Base-by-base conservation (phyloP, 2,113 vertebrate species). In the Brienomyrus longianalis region DNA sequence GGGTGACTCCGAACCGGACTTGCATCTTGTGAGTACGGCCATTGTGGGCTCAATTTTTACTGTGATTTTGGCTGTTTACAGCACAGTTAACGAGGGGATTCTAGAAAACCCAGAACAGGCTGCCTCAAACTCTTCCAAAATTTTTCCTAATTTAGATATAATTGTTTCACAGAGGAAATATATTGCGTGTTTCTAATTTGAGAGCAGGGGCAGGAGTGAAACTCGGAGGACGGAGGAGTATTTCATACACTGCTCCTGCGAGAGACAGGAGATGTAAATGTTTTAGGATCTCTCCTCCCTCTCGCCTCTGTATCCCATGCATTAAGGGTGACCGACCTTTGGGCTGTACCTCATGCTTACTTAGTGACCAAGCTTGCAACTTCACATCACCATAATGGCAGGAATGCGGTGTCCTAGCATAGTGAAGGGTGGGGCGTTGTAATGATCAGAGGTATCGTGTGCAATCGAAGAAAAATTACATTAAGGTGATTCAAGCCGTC, bases 151-250 rank as follows among this genome's bases (percentile, higher is more conserved):
- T 27, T 88, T 88, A 70, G 56, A 48, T 88, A 88, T 74, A 88
- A 88, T 88, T 88, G 87, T 88, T 88, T 88, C 11, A 48, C 59
- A 88, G 87, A 88, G 62, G 87, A 88, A 88, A 85, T 62, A 27
- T 83, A 47, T 39, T 62, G 39, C 51, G 2, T 39, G 45, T 52
- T 89, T 83, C 47, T 88, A 31, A 88, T 74, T 88, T 89, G 39
- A 77, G 66, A 89, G 50, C 47, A 77, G 77, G 35, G 19, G 50
- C 48, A 51, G 45, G 77, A n/a, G 39, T 83, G 43, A 48, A 27
- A 70, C 17, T 39, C 87, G 19, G 35, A 62, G 13, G 66, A 50
- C 9, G 39, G 23, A 59, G n/a, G 27, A 84, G 43, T 35, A 89
- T 52, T 84, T 84, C 13, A 47, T 21, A 48, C 54, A n/a, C 51